Evolutionary conservation across 1,140 invertebrate species (phyloP), one percentile per base, ranked within the genome.

Genomic region (Atta texana): DNA sequence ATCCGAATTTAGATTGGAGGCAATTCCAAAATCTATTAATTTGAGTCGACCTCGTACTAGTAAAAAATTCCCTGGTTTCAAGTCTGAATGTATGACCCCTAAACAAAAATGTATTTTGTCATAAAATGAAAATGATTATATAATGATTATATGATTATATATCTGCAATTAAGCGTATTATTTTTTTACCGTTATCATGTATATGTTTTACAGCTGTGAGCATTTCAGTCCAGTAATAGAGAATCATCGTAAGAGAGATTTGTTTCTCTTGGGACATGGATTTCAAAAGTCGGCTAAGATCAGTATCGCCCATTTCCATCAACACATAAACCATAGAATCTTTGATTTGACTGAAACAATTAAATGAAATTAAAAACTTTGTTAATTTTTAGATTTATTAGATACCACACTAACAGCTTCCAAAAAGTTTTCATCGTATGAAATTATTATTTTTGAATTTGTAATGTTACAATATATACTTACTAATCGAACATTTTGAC

Each of bases 11-110:
- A 99, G 96, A 71, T 97, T 97, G 68, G 98, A 98, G n/a, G 99
- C 98, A 91, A 99, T 99, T 31, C 99, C 99, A 96, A 99, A 99
- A 95, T 99, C 99, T 87, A 99, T 99, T 31, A 99, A 95, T 95
- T 99, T 99, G 5, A 99, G 94, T 68, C 97, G 96, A 4, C 98
- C 98, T 84, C 96, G 96, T 31, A 99, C 98, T 90, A 99, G 95
- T 14, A 99, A 96, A 95, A 99, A 99, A 95, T 99, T 99, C 1
- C 98, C 98, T 14, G 99, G 99, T 94, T 99, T 99, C 80, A 99
- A 95, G 95, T 99, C 99, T 0, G 98, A 98, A 95, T 99, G 99
- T 82, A 99, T 98, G 16, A 99, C 98, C 64, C 97, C 98, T 98
- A 93, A 7, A 96, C 95, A 88, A 87, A 85, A 28, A 92, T 87